Evolutionary conservation across 2,888 invertebrate genomes (phyloP), one percentile per base, ranked within the genome.

Genomic region (Drosophila recens): DNA sequence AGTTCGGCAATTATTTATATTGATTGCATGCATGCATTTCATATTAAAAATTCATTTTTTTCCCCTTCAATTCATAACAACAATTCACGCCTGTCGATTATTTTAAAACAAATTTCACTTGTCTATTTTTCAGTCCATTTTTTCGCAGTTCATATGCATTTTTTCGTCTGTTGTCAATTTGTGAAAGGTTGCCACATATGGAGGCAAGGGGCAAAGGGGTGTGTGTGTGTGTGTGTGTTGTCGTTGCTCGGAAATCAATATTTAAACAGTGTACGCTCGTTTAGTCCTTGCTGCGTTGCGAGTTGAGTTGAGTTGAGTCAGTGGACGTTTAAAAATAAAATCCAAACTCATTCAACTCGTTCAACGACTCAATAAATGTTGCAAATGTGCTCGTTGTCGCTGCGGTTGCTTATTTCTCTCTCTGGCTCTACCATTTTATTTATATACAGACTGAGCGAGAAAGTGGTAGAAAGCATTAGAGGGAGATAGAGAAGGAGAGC

Each of bases 341-440:
- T 72, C 78, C 78, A 73, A 85, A 83, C 90, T 83, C 89, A 89
- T 89, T 88, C 85, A 85, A 90, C 90, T 88, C 90, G 83, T 79
- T 89, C 81, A 88, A 88, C 90, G 90, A 86, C 89, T 89, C 85
- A 85, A 85, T 85, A 87, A 85, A 90, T 90, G 89, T 88, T 90
- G 84, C 82, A 87, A 84, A 89, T 84, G 79, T 64, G 90, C 85
- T 85, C 82, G 75, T 75, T 84, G 68, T 81, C 79, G 75, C 67
- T 82, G 80, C 69, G 82, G 82, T 67, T 81, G 67, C 67, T 74
- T 68, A 63, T 51, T 74, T 48, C 58, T 40, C 36, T 51, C 27
- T 8, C 30, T 30, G 43, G 48, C n/a, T 59, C 10, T 43, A 20
- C 61, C 67, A 48, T 67, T 83, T 80, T 83, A 89, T 89, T 89